Evolutionary conservation across 1,140 invertebrate genomes (phyloP), one percentile per base, ranked within the genome.

Genomic region (Condylostylus longicornis): DNA sequence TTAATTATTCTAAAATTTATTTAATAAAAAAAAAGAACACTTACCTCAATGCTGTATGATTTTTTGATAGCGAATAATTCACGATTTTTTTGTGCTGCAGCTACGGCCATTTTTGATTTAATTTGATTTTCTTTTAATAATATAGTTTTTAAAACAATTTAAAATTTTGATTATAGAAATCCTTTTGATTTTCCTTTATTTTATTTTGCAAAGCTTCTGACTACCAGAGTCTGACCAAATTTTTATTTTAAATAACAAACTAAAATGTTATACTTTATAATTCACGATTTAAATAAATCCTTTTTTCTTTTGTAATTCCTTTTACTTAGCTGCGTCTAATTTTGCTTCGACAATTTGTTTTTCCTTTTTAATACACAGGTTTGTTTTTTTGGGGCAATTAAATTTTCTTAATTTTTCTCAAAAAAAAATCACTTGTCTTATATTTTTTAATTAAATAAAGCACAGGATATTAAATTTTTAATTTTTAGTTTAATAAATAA

Each of bases 31-130:
- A 32, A 32, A 4, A 32, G n/a, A 32, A 15, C 10, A 71, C 79
- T 80, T 68, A 93, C 88, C 83, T 93, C 89, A 60, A 91, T 88
- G 69, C 87, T 93, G 74, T 93, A 94, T 46, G 86, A 89, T 62
- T 93, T 93, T 67, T 90, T 88, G 67, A 88, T 89, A 63, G 84
- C 84, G 71, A 88, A 88, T 79, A 86, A 82, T 64, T 88, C 83
- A 59, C 85, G 77, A 64, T 86, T 88, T 65, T 86, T 86, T 66
- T 85, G 81, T 33, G 82, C 82, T 58, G 81, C 81, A 59, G 81
- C 82, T 52, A 86, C 79, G 59, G 81, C 80, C 75, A 83, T 83
- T 77, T 54, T 58, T 63, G 41, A 45, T 45, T 18, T 38, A 50
- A 49, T 43, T 6, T 44, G 31, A 47, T 35, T 43, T 32, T 38